A percentile compares a stretch with the other conserved stretches of the same genome.
These are phyloP conservation scores for Armadillidium nasatum DNA, from an alignment of 1,140 invertebrate species.

Conservation along the genomic window DNA sequence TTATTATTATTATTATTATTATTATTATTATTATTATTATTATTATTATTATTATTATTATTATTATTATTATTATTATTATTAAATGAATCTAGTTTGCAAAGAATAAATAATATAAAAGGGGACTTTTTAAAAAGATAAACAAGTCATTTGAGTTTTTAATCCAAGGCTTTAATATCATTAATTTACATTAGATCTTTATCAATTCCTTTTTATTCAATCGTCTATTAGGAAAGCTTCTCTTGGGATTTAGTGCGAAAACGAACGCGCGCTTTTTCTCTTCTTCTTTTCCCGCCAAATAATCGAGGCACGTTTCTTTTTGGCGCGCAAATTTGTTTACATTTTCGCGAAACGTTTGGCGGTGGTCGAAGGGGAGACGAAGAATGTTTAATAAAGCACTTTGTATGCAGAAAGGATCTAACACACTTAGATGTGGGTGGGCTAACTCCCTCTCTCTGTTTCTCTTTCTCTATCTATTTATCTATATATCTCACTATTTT, in stretches of 20 bases:
- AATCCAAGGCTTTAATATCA: background rate
- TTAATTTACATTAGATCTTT: background rate
- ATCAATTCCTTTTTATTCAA: background rate
- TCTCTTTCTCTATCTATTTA: no score
- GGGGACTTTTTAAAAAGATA: no score
- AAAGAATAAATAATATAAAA: no score
- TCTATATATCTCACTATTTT: no score
- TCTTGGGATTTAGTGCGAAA: background rate
- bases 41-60: no score
- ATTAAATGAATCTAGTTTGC: no score
- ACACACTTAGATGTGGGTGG: background rate
- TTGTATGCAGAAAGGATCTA: background rate
- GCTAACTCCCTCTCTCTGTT: background rate
- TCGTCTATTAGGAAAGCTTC: background rate
- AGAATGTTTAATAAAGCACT: background rate
- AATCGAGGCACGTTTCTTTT: background rate
- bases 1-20: background rate
- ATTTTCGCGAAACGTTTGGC: background rate
- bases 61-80: no score
- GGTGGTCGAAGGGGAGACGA: background rate
- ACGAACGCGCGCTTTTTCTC: background rate
- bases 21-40: no score
- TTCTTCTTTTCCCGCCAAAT: background rate
- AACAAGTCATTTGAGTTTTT: background rate
- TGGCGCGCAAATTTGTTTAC: constrained; percentile 3